Evolutionary conservation across 2,888 invertebrate genomes (phyloP).

Genomic region (Pedicia rivosa): DNA sequence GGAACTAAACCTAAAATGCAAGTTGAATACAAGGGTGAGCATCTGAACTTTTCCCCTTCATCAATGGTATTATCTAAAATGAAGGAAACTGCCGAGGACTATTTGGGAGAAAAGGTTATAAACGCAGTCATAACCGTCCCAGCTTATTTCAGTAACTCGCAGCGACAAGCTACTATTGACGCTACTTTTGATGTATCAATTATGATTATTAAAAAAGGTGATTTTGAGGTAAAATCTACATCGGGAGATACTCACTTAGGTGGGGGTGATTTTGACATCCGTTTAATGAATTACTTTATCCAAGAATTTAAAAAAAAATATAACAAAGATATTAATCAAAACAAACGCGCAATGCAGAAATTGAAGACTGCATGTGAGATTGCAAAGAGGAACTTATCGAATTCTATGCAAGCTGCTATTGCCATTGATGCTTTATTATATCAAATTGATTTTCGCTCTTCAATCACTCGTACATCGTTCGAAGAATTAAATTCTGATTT

Average conservation of each 20-base stretch:
- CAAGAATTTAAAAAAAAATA: slow-evolving; percentile 75
- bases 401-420: slow-evolving; percentile 56
- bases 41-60: slow-evolving; percentile 79
- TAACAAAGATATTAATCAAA: slow-evolving; percentile 50
- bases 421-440: slow-evolving; percentile 62
- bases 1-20: slow-evolving; percentile 72
- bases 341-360: slow-evolving; percentile 49
- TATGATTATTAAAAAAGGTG: slow-evolving; percentile 87
- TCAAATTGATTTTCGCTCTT: slow-evolving; percentile 55
- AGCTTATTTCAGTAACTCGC: slow-evolving; percentile 84
- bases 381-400: slow-evolving; percentile 60
- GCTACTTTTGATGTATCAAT: slow-evolving; percentile 96
- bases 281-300: slow-evolving; percentile 78
- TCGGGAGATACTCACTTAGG: slow-evolving; percentile 92
- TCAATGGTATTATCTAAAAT: slow-evolving; percentile 90
- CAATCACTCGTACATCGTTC: slow-evolving; percentile 58
- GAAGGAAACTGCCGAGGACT: slow-evolving; percentile 88
- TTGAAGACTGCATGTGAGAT: slow-evolving; percentile 61
- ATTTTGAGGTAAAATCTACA: slow-evolving; percentile 92
- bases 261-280: slow-evolving; percentile 86
- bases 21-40: slow-evolving; percentile 80
- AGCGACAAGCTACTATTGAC: slow-evolving; percentile 85
- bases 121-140: slow-evolving; percentile 88
- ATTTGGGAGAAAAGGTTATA: slow-evolving; percentile 71
- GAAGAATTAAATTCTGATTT: slow-evolving; percentile 58